Evolutionary conservation across 2,113 vertebrate genomes (phyloP).

Genomic region (Ciconia boyciana): DNA sequence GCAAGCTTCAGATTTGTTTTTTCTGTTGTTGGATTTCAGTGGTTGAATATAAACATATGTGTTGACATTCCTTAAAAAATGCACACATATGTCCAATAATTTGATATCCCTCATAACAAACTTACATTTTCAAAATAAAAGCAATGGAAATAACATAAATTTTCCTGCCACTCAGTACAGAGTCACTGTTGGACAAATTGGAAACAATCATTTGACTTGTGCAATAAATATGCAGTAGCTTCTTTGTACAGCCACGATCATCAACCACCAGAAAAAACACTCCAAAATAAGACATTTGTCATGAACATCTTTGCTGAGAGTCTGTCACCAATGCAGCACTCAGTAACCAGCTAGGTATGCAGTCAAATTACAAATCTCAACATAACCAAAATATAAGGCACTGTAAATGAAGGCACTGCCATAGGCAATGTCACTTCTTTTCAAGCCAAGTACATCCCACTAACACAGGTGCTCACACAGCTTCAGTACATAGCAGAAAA

Average conservation of each 20-base stretch:
- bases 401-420: not conserved
- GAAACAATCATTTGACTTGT: not conserved
- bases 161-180: not conserved
- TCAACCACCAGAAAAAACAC: not conserved
- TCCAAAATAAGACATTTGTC: not conserved
- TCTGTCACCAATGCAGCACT: not conserved
- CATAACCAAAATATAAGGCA: not conserved
- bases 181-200: not conserved
- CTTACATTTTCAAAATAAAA: not conserved
- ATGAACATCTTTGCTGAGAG: not conserved
- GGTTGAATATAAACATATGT: not conserved
- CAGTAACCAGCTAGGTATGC: not conserved
- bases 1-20: not conserved
- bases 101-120: not conserved
- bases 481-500: not conserved
- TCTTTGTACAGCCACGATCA: not conserved
- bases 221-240: not conserved
- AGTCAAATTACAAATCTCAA: not conserved
- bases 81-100: not conserved
- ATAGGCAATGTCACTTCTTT: not conserved
- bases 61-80: not conserved
- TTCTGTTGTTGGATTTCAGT: constrained; percentile 7
- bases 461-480: not conserved
- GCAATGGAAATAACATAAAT: not conserved
- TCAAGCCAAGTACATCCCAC: not conserved